Evolutionary conservation across 1,140 invertebrate species (phyloP).

Genomic region (Drosophila arizonae): DNA sequence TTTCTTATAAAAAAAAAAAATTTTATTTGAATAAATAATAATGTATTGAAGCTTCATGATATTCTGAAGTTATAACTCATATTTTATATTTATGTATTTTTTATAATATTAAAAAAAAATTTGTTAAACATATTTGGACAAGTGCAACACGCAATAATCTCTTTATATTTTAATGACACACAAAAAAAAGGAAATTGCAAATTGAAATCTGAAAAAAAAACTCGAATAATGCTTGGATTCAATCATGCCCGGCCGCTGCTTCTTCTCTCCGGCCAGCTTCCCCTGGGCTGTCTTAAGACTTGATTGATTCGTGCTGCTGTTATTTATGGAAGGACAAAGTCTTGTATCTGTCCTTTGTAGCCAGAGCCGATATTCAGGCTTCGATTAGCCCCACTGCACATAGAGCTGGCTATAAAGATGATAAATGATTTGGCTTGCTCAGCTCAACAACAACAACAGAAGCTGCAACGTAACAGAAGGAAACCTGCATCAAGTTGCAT

Average conservation of each 20-base stretch:
- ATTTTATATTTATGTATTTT: no score
- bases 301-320: constrained; percentile 41
- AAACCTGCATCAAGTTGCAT: constrained; percentile 60
- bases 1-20: no score
- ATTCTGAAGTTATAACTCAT: no score
- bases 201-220: background rate
- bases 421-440: constrained; percentile 60
- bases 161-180: background rate
- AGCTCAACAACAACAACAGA: background rate
- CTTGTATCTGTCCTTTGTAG: constrained; percentile 15
- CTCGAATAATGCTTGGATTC: background rate
- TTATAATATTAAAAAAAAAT: no score
- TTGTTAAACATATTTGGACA: no score
- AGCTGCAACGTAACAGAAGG: constrained; percentile 7
- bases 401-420: constrained; percentile 66
- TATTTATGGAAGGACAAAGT: constrained; percentile 33
- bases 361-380: constrained; percentile 47
- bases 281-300: constrained; percentile 20
- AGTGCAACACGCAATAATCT: background rate
- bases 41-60: no score
- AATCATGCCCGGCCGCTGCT: background rate
- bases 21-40: no score
- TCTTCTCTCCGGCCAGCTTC: background rate
- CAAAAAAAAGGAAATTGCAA: background rate
- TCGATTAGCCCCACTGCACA: constrained; percentile 69